Percentiles rank a stretch among this genome's conserved stretches.
phyloP scores from a whole-genome alignment of 2,888 invertebrate genomes.

The Antheraea assamensis region DNA sequence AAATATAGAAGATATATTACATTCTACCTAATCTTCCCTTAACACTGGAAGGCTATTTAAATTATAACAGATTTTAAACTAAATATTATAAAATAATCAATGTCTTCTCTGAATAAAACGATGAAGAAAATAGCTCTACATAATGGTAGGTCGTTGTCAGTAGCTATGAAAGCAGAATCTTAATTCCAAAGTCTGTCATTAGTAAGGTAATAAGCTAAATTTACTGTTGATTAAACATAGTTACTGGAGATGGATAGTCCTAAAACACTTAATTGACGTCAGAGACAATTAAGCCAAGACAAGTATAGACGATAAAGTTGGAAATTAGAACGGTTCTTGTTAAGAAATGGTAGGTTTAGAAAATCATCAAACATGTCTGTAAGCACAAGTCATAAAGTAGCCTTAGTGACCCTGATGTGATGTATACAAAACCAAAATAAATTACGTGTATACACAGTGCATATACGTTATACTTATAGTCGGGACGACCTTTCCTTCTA shows the following conservation, averaged over 20 bases:
- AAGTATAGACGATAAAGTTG: neutral
- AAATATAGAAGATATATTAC: no score
- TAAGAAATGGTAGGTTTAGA: neutral
- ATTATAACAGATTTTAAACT: no score
- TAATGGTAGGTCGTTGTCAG: neutral
- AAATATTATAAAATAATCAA: neutral
- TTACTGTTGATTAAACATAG: constrained; percentile 9
- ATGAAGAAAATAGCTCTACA: neutral
- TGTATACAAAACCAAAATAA: neutral
- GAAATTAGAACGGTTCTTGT: neutral
- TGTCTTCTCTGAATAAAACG: neutral
- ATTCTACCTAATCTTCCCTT: no score
- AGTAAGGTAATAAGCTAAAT: constrained; percentile 12
- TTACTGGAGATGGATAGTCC: neutral
- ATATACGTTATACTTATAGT: neutral
- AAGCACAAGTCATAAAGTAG: neutral
- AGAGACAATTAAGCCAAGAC: neutral
- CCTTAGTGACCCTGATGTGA: neutral
- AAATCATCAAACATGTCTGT: neutral
- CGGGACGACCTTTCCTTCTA: neutral
- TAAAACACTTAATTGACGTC: constrained; percentile 8
- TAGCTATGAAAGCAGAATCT: constrained; percentile 6
- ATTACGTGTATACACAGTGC: neutral
- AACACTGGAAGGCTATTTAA: no score
- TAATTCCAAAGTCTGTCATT: neutral